These are phyloP conservation scores for Leptopilina syphax DNA, from an alignment of 2,888 invertebrate genomes.

Conservation along the genomic window DNA sequence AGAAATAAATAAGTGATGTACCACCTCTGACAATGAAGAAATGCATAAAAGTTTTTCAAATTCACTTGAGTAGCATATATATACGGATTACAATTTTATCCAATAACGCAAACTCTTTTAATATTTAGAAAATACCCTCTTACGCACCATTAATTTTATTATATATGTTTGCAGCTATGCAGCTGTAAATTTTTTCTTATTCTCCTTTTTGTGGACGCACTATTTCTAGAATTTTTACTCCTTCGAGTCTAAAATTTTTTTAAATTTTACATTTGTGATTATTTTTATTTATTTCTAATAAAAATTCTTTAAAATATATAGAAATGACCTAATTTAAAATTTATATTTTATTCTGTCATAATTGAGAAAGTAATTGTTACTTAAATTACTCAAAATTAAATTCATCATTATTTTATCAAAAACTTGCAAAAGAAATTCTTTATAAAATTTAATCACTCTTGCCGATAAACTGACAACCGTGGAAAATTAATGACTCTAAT, in stretches of 20 bases:
- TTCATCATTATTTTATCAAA: no score
- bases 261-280: no score
- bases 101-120: not conserved
- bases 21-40: not conserved
- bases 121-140: not conserved
- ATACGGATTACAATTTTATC: not conserved
- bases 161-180: not conserved
- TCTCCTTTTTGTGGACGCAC: not conserved
- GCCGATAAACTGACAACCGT: no score
- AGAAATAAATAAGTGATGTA: conserved; percentile 1
- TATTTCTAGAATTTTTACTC: not conserved
- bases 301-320: no score
- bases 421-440: no score
- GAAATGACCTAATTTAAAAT: no score
- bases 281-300: no score
- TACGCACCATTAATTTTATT: conserved; percentile 1
- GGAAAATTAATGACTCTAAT: no score
- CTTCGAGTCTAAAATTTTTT: not conserved
- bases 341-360: no score
- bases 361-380: no score
- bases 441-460: no score
- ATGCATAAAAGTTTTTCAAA: conserved; percentile 16
- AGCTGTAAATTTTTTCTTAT: not conserved
- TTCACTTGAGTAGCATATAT: not conserved
- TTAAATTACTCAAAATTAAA: no score